Base-by-base conservation (phyloP, 2,888 invertebrate genomes). In the Orthonevra nobilis region DNA sequence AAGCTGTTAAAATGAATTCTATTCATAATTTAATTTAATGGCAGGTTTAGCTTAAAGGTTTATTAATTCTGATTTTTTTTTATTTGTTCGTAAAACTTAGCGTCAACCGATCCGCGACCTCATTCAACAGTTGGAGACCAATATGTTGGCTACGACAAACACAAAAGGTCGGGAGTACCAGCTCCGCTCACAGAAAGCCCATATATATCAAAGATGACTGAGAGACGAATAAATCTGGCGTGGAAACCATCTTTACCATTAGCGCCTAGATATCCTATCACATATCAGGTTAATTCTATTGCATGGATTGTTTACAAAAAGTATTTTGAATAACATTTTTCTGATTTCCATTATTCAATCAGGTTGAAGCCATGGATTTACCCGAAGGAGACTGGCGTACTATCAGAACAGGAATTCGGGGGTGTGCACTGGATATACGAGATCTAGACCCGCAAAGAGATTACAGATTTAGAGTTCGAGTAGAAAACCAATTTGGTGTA, bases 401-500 rank as follows among this genome's bases (percentile, higher is more conserved):
- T 0, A 94, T 95, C 0, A 92, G 94, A 82, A 93, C 94, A 0
- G 96, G 96, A 2, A 93, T 97, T 9, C 93, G 97, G 75, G 96
- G 96, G 81, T 96, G 96, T 87, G 94, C 93, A 28, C 97, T 96
- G 88, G 97, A 97, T 86, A 94, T 98, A 70, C 91, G 94, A 81
- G 96, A 96, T 88, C 90, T 99, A 81, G 94, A 96, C 85, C 97
- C 98, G 0, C 96, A 96, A 90, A 92, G 95, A 81, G 98, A 98
- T 89, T 99, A 99, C 90, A 94, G 95, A 88, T 97, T 98, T 91
- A 92, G 99, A 73, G 93, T 99, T 32, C 92, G 98, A 30, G 99
- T 99, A 1, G 98, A 98, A 87, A 99, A 99, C 90, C 96, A 96
- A 87, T 97, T 95, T 87, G 99, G 99, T 38, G 93, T 97, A 82